A percentile compares a stretch with the other conserved stretches of the same genome.
Conservation (phyloP, 2,797 vertebrate species). For the Margarornis squamiger region DNA sequence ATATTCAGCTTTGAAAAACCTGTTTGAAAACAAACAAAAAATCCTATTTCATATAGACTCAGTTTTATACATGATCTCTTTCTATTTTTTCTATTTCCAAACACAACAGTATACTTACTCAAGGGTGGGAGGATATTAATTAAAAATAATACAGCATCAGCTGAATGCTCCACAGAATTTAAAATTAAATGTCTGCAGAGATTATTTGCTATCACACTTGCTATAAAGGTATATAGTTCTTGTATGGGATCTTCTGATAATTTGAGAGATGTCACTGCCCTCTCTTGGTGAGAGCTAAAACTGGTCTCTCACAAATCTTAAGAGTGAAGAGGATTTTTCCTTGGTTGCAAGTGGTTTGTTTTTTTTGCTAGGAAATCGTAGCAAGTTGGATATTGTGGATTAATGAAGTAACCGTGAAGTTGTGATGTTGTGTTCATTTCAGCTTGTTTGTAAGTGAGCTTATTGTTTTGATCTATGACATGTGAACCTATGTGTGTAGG, state of each 20-base stretch:
- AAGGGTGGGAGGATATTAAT: background rate
- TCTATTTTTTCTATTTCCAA: background rate
- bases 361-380: background rate
- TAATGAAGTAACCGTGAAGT: background rate
- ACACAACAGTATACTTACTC: background rate
- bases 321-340: background rate
- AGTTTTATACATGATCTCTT: background rate
- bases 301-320: background rate
- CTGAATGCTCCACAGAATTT: conserved; percentile 20
- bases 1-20: background rate
- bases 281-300: conserved; percentile 56
- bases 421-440: background rate
- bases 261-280: conserved; percentile 59
- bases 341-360: background rate
- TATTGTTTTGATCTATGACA: background rate
- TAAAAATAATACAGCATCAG: conserved; percentile 42
- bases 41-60: background rate
- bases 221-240: background rate
- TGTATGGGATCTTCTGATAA: background rate
- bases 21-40: background rate
- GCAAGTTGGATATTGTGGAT: background rate
- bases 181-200: conserved; percentile 24
- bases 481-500: accelerated
- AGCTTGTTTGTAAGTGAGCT: background rate
- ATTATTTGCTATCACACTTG: background rate